Evolutionary conservation across 2,888 invertebrate species (phyloP).

Genomic region (Lutraria lutraria): DNA sequence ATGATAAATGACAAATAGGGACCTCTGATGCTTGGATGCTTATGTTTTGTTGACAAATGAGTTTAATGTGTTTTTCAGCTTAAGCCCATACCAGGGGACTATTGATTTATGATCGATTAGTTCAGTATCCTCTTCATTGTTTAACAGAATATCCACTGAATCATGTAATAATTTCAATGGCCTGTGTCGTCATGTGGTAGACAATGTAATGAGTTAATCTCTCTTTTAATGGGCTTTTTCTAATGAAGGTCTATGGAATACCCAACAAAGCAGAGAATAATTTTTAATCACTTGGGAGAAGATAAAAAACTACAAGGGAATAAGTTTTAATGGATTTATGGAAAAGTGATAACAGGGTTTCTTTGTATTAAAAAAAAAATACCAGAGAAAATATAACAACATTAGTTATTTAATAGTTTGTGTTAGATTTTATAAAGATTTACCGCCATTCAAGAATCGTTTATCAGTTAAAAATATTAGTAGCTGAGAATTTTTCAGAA

Average conservation of each 20-base stretch:
- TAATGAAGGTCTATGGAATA: conserved; percentile 7
- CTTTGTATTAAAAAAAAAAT: no score
- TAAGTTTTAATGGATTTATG: background rate
- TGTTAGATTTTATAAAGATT: no score
- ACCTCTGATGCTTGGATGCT: background rate
- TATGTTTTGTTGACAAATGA: conserved; percentile 9
- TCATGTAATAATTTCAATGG: background rate
- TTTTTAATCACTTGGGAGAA: background rate
- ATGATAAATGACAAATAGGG: background rate
- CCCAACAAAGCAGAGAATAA: background rate
- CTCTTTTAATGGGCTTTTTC: background rate
- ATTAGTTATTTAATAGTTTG: no score
- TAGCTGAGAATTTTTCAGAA: no score
- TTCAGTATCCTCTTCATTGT: background rate
- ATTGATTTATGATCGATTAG: background rate
- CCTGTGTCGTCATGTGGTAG: background rate
- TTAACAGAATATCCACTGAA: background rate
- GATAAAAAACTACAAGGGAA: conserved; percentile 2
- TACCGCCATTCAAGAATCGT: no score
- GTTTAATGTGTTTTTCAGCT: background rate
- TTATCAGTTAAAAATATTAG: no score
- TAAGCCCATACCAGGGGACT: background rate
- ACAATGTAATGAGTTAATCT: conserved; percentile 16
- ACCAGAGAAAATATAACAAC: no score
- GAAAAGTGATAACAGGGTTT: background rate